Evolutionary conservation across 1,140 invertebrate genomes (phyloP), one percentile per base, ranked within the genome.

Genomic region (Paraescarpia echinospica): DNA sequence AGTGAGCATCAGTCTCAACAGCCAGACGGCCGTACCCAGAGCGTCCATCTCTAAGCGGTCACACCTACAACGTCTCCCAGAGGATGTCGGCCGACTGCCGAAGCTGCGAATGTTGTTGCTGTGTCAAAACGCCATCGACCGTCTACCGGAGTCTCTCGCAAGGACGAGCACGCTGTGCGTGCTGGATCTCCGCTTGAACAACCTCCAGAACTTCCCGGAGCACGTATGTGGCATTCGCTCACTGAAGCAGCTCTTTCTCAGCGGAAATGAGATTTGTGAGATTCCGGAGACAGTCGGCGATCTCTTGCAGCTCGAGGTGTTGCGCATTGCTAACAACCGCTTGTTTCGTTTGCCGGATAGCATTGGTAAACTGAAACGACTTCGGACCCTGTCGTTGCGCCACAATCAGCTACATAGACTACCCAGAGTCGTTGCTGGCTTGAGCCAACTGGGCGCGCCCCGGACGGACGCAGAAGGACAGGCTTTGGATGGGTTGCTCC

Each of bases 191-290:
- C 34, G 90, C 12, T 31, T 90, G 9, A 90, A 90, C 90, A 90
- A 34, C 90, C 90, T 90, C 9, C 90, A 90, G 18, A 27, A 18
- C 90, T 90, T 90, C 90, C 90, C 90, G 34, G 35, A 35, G 34
- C 90, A 18, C 90, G 90, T 90, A 31, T 35, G 34, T 22, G 2
- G 90, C n/a, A 34, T 90, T 4, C 34, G 34, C 9, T 34, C 34
- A 31, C 90, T 90, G 34, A 90, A 90, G 90, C 34, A 90, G 34
- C 90, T 90, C 90, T 35, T 41, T 35, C 90, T 90, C 34, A 90
- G 90, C 90, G 90, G 90, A 34, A 90, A 90, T 31, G 34, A 90
- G 14, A 90, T 90, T 4, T 18, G 35, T 41, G 35, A 34, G 34
- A 90, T 90, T 41, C 90, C 90, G 0, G 90, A 77, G 59, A 18